Evolutionary conservation across 2,113 vertebrate species (phyloP).

Genomic region (Pomatorhinus ruficollis): DNA sequence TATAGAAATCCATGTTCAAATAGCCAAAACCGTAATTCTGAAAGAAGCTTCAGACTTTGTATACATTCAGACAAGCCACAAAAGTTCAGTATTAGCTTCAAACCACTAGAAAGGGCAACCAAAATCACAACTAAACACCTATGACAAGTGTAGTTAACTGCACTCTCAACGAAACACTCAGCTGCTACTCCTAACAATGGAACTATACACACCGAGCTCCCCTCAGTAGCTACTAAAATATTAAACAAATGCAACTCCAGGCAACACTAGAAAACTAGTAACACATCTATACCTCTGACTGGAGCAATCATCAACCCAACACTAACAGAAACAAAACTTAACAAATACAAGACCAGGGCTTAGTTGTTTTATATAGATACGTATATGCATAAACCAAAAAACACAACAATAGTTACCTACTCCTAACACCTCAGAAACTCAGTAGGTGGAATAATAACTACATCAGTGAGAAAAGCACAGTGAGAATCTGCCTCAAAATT

Average conservation of each 20-base stretch:
- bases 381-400: background rate
- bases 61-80: background rate
- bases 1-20: background rate
- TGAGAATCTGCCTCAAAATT: background rate
- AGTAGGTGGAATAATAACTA: background rate
- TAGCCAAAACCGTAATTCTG: background rate
- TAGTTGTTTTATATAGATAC: background rate
- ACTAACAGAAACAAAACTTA: background rate
- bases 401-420: background rate
- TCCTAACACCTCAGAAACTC: background rate
- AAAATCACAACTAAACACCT: background rate
- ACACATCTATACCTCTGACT: background rate
- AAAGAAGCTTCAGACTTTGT: background rate
- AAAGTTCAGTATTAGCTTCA: background rate
- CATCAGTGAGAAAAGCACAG: background rate
- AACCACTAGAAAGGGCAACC: background rate
- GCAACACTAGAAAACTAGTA: background rate
- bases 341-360: background rate
- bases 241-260: background rate
- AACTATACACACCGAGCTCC: accelerated
- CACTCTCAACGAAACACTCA: background rate
- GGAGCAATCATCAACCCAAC: background rate
- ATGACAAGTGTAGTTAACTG: background rate
- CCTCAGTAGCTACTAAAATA: background rate
- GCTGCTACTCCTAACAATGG: background rate